Percentiles rank a stretch among this genome's conserved stretches.
Evolutionary conservation across 2,797 vertebrate genomes (phyloP).

Genomic region (Melanotaenia parkinsoni): DNA sequence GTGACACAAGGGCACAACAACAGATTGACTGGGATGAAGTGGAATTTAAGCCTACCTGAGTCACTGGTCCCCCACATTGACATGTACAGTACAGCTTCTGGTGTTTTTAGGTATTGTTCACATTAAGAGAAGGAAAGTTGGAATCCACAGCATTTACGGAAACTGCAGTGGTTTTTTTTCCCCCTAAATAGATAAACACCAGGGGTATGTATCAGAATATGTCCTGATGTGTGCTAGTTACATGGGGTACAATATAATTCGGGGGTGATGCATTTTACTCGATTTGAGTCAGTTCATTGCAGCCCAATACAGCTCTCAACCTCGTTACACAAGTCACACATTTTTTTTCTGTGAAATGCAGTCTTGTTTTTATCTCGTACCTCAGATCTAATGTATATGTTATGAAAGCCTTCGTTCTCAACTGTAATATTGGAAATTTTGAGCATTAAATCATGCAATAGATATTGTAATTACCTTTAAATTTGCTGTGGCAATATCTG

Average conservation of each 20-base stretch:
- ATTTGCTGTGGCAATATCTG: not conserved
- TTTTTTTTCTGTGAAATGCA: not conserved
- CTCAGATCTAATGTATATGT: not conserved
- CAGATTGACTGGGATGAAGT: not conserved
- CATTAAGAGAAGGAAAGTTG: not conserved
- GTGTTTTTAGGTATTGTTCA: conserved; percentile 9
- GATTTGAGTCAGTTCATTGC: not conserved
- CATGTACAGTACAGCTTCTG: not conserved
- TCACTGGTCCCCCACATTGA: not conserved
- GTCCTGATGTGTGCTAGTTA: not conserved
- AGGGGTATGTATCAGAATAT: not conserved
- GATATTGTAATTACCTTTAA: not conserved
- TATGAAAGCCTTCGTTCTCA: not conserved
- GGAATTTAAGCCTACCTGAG: not conserved
- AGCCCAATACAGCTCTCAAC: not conserved
- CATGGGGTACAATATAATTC: not conserved
- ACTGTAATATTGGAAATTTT: not conserved
- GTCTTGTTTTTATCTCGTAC: not conserved
- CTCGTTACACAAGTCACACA: not conserved
- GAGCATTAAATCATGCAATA: not conserved
- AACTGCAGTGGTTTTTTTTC: not conserved
- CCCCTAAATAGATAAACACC: not conserved
- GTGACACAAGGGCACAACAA: not conserved
- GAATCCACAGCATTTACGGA: conserved; percentile 16
- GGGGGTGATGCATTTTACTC: not conserved